Conservation (phyloP, 2,797 vertebrate genomes). For the Simalia tracyae region DNA sequence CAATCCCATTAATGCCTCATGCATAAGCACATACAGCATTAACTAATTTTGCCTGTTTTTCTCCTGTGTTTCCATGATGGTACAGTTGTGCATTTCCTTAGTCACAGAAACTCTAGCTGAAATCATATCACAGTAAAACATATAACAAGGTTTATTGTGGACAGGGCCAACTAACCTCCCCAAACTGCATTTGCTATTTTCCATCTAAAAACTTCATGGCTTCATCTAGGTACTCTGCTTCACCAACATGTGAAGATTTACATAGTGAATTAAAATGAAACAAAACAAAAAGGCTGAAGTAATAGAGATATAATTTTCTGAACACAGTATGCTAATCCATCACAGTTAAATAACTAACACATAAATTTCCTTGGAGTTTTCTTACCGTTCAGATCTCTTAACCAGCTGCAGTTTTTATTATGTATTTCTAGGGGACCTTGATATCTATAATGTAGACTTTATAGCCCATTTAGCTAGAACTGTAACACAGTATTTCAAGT, state of each 20-base stretch:
- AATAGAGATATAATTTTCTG: background rate
- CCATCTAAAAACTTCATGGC: background rate
- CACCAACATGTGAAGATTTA: background rate
- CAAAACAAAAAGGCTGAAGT: background rate
- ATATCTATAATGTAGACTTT: constrained; percentile 30
- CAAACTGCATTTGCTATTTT: background rate
- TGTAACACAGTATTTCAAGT: constrained; percentile 1
- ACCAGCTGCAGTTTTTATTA: background rate
- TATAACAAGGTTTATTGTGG: background rate
- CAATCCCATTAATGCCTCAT: background rate
- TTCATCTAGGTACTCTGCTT: background rate
- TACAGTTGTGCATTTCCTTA: background rate
- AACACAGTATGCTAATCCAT: background rate
- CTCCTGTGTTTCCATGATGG: background rate
- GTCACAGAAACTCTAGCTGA: background rate
- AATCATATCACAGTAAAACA: background rate
- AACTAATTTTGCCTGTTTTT: background rate
- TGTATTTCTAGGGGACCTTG: background rate
- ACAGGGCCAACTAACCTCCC: background rate
- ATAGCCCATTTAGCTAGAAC: constrained; percentile 4
- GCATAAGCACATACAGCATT: background rate
- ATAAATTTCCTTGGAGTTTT: background rate
- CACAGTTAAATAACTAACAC: background rate
- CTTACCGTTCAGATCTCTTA: background rate
- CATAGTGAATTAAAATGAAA: background rate